Conservation (phyloP, 2,888 invertebrate genomes). For the Eupithecia pulchellata region DNA sequence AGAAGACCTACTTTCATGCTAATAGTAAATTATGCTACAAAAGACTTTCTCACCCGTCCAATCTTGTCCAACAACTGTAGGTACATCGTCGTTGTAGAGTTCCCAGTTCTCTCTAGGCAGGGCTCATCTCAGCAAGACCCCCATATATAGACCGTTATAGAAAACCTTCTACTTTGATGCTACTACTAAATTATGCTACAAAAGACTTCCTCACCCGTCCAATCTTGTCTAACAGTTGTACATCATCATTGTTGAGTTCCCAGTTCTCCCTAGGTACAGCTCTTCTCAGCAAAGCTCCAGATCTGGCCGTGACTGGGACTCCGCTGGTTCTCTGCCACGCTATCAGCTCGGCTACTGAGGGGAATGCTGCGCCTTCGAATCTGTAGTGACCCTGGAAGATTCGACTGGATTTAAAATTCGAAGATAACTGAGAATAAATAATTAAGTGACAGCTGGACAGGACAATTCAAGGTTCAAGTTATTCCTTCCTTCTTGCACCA, state of each 20-base stretch:
- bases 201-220: conserved; percentile 89
- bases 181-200: not conserved
- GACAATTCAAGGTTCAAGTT: too few relatives aligned
- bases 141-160: too few relatives aligned
- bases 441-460: not conserved
- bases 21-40: too few relatives aligned
- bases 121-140: too few relatives aligned
- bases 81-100: too few relatives aligned
- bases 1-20: too few relatives aligned
- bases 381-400: conserved; percentile 92
- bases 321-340: conserved; percentile 94
- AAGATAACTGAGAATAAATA: not conserved
- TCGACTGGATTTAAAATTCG: not conserved
- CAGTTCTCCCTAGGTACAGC: conserved; percentile 96
- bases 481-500: too few relatives aligned
- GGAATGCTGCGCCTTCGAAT: conserved; percentile 97
- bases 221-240: conserved; percentile 95
- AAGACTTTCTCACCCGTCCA: too few relatives aligned
- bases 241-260: conserved; percentile 98
- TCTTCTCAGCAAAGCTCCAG: conserved; percentile 94
- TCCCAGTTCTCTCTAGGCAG: too few relatives aligned
- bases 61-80: too few relatives aligned
- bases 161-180: too few relatives aligned
- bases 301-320: conserved; percentile 95
- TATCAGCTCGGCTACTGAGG: conserved; percentile 96